These are phyloP conservation scores for Chionis minor DNA, from an alignment of 2,113 vertebrate genomes.

Conservation along the genomic window DNA sequence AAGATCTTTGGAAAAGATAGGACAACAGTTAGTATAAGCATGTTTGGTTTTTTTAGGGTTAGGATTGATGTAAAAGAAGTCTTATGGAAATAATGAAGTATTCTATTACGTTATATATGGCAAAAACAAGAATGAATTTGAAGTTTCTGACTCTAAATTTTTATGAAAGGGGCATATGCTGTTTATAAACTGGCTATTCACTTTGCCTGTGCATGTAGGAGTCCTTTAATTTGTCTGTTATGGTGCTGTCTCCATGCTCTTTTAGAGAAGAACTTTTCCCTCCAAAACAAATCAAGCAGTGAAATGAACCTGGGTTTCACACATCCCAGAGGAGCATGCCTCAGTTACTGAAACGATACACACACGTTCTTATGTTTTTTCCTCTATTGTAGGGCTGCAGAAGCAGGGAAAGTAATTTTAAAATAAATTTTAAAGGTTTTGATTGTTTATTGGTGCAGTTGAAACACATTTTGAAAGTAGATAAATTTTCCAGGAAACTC, in stretches of 20 bases:
- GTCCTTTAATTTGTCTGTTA: not conserved
- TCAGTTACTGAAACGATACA: not conserved
- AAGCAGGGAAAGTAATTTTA: not conserved
- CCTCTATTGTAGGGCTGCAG: not conserved
- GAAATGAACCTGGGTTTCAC: not conserved
- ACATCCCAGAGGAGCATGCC: not conserved
- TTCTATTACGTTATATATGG: not conserved
- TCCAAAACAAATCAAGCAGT: not conserved
- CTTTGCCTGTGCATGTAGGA: not conserved
- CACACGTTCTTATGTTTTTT: fast-evolving
- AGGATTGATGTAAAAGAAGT: not conserved
- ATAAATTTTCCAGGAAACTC: not conserved
- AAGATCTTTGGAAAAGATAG: not conserved
- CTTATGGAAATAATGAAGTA: not conserved
- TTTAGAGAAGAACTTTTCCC: not conserved
- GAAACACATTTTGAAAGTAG: not conserved
- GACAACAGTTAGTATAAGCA: not conserved
- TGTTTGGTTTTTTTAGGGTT: not conserved
- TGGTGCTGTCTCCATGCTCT: not conserved
- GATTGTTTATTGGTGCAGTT: not conserved
- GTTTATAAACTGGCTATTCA: not conserved
- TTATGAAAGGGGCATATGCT: not conserved
- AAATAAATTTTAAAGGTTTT: not conserved
- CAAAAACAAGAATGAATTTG: not conserved
- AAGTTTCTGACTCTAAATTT: not conserved